Percentiles rank a stretch among this genome's conserved stretches.
Conservation (phyloP, 2,113 vertebrate genomes). For the Perca fluviatilis region DNA sequence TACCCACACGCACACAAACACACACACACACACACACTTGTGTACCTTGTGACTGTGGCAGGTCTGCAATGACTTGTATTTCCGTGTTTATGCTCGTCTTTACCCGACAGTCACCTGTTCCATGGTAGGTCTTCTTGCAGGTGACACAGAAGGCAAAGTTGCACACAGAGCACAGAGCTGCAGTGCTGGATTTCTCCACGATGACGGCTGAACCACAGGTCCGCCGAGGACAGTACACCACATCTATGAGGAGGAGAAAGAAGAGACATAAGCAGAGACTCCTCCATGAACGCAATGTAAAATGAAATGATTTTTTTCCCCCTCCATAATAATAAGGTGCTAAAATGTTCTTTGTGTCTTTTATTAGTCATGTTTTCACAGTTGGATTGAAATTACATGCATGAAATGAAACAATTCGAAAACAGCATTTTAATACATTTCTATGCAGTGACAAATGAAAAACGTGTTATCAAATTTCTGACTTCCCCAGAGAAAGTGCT, state of each 20-base stretch:
- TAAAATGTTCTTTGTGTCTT: background rate
- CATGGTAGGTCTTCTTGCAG: constrained; percentile 90
- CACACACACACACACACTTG: background rate
- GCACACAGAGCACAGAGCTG: constrained; percentile 88
- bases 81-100: background rate
- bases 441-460: background rate
- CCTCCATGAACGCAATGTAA: background rate
- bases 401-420: background rate
- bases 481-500: background rate
- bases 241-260: constrained; percentile 67
- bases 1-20: background rate
- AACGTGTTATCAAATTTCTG: background rate
- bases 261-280: background rate
- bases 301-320: background rate
- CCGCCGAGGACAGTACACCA: constrained; percentile 89
- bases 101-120: constrained; percentile 82
- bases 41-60: constrained; percentile 53
- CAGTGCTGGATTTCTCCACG: constrained; percentile 84
- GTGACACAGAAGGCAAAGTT: constrained; percentile 90
- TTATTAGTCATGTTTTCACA: background rate
- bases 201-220: constrained; percentile 87
- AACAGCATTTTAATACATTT: background rate
- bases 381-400: background rate
- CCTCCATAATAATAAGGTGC: background rate
- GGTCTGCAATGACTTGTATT: rapidly evolving